A percentile compares a stretch with the other conserved stretches of the same genome.
Evolutionary conservation across 2,888 invertebrate species (phyloP).

Genomic region (Chymomyza procnemis): DNA sequence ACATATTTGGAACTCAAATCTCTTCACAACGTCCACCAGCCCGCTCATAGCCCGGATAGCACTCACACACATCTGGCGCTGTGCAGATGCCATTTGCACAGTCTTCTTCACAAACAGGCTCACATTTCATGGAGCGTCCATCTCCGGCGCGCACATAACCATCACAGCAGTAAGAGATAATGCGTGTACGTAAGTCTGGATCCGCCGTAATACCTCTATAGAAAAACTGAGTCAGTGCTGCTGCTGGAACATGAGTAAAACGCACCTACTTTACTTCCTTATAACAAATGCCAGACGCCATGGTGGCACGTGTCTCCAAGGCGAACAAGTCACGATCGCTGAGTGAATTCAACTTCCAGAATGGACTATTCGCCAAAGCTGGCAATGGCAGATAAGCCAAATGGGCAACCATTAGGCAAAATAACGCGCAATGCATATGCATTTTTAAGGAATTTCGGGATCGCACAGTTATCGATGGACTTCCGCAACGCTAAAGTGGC

Average conservation of each 20-base stretch:
- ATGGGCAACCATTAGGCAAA: background rate
- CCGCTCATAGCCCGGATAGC: constrained; percentile 52
- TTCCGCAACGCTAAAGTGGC: constrained; percentile 1
- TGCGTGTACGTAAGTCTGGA: constrained; percentile 79
- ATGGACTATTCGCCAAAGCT: constrained; percentile 18
- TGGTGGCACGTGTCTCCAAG: constrained; percentile 56
- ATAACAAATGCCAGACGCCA: constrained; percentile 75
- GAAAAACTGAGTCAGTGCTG: background rate
- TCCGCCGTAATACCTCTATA: constrained; percentile 54
- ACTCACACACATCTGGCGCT: constrained; percentile 74
- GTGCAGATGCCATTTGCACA: constrained; percentile 79
- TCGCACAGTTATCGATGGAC: constrained; percentile 4
- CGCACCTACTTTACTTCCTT: constrained; percentile 73
- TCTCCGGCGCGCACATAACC: constrained; percentile 82
- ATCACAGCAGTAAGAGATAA: constrained; percentile 85
- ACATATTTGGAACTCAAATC: constrained; percentile 39
- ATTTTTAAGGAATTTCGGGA: background rate
- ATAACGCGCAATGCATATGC: constrained; percentile 4
- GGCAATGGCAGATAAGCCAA: background rate
- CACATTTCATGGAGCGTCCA: constrained; percentile 76
- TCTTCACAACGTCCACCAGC: constrained; percentile 41
- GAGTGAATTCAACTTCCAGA: constrained; percentile 54
- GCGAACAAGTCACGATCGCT: constrained; percentile 54
- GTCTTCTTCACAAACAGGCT: constrained; percentile 78
- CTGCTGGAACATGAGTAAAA: background rate